A percentile compares a stretch with the other conserved stretches of the same genome.
Evolutionary conservation across 1,140 invertebrate species (phyloP).

Genomic region (Manduca sexta): DNA sequence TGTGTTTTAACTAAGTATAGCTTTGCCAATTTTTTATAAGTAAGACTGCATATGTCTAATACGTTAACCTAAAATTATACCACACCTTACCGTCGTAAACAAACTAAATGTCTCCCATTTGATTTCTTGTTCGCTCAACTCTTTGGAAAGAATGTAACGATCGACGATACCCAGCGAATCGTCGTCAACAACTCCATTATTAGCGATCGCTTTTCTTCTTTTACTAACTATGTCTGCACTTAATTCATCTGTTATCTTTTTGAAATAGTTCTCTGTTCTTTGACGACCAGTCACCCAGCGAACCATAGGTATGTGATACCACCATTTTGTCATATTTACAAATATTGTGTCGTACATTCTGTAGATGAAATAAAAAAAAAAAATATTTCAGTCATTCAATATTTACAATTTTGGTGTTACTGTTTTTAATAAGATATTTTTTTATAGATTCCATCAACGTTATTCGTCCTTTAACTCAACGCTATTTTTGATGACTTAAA

Average conservation of each 20-base stretch:
- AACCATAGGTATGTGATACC: conserved; percentile 43
- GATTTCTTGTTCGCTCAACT: conserved; percentile 32
- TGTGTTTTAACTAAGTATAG: no score
- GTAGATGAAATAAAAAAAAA: conserved; percentile 2
- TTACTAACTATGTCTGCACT: conserved; percentile 31
- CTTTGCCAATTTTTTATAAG: no score
- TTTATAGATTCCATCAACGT: no score
- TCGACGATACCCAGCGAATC: conserved; percentile 38
- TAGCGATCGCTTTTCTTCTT: conserved; percentile 21
- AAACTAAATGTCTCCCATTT: conserved; percentile 39
- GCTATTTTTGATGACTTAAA: no score
- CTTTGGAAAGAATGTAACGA: conserved; percentile 32
- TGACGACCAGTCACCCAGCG: conserved; percentile 32
- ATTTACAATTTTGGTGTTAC: no score
- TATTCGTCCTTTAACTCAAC: no score
- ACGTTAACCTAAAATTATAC: no score
- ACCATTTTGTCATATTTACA: conserved; percentile 51
- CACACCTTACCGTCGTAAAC: conserved; percentile 55
- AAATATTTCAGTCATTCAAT: no score
- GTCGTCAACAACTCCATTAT: conserved; percentile 6
- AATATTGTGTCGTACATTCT: conserved; percentile 44
- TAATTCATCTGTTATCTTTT: conserved; percentile 30
- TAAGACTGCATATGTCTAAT: no score
- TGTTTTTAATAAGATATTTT: no score
- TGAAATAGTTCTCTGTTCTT: conserved; percentile 18